phyloP scores from a whole-genome alignment of 2,888 invertebrate genomes.

The Acanthacorydalis orientalis region DNA sequence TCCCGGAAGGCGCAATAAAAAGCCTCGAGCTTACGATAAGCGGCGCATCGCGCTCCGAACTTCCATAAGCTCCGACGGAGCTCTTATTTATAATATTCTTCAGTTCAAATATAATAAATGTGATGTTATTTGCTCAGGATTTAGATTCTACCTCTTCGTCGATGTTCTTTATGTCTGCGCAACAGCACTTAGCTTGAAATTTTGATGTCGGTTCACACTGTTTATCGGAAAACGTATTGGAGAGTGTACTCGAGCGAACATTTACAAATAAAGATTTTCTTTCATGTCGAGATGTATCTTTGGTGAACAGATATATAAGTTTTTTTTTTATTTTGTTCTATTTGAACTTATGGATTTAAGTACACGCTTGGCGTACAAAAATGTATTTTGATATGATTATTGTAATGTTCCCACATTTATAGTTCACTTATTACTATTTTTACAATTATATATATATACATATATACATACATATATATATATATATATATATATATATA shows the following conservation, averaged over 20 bases:
- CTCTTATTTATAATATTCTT: conserved; percentile 3
- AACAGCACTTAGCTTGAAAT: not conserved
- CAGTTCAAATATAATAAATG: conserved; percentile 2
- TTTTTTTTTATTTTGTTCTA: too few species aligned
- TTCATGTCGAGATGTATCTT: not conserved
- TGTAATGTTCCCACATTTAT: too few species aligned
- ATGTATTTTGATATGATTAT: too few species aligned
- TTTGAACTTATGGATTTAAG: too few species aligned
- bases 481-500: conserved; percentile 2
- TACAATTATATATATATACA: not conserved
- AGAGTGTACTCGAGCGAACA: too few species aligned
- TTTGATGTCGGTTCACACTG: too few species aligned
- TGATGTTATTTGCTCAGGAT: not conserved
- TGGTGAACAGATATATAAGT: not conserved
- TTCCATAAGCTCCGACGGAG: not conserved
- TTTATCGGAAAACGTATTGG: too few species aligned
- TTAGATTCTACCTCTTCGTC: not conserved
- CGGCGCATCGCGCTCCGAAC: not conserved
- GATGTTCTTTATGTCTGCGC: not conserved
- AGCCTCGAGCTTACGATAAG: not conserved
- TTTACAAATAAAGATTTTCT: too few species aligned
- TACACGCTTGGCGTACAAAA: too few species aligned
- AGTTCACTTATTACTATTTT: too few species aligned
- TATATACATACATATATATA: not conserved
- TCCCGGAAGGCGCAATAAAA: not conserved